phyloP scores from a whole-genome alignment of 1,140 invertebrate genomes.

The Drosophila eugracilis region DNA sequence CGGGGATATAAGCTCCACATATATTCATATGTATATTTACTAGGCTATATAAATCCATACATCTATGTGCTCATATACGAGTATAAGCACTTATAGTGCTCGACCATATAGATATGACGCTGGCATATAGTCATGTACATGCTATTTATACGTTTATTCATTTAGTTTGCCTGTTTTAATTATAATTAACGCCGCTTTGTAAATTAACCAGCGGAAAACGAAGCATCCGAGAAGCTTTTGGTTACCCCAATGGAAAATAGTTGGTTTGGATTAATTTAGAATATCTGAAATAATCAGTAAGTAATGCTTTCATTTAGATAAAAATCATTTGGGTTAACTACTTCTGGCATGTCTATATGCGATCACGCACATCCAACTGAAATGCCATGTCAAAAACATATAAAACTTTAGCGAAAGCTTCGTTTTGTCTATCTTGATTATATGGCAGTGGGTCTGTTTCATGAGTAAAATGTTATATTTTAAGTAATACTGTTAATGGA shows the following conservation, averaged over 20 bases:
- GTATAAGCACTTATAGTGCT: constrained; percentile 13
- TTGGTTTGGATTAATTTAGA: not conserved
- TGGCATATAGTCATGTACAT: constrained; percentile 18
- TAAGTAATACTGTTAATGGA: too few species aligned
- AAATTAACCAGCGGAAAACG: constrained; percentile 56
- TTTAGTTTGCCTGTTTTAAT: constrained; percentile 79
- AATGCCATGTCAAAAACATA: constrained; percentile 15
- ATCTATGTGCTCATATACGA: constrained; percentile 9
- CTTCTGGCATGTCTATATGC: constrained; percentile 1
- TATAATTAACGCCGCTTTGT: constrained; percentile 74
- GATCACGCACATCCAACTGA: constrained; percentile 5
- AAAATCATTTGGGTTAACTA: constrained; percentile 2
- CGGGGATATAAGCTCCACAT: constrained; percentile 24
- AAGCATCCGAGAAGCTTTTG: not conserved
- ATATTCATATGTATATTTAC: constrained; percentile 20
- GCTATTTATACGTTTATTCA: constrained; percentile 57
- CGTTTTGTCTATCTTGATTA: not conserved
- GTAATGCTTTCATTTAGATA: constrained; percentile 3
- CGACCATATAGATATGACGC: constrained; percentile 17
- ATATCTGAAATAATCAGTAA: not conserved
- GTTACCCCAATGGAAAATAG: constrained; percentile 2
- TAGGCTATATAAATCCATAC: constrained; percentile 9
- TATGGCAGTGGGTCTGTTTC: not conserved
- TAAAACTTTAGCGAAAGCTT: constrained; percentile 3
- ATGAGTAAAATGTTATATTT: too few species aligned